Percentiles rank a stretch among this genome's conserved stretches.
Evolutionary conservation across 2,797 vertebrate species (phyloP).

Genomic region (Harpagifer antarcticus): DNA sequence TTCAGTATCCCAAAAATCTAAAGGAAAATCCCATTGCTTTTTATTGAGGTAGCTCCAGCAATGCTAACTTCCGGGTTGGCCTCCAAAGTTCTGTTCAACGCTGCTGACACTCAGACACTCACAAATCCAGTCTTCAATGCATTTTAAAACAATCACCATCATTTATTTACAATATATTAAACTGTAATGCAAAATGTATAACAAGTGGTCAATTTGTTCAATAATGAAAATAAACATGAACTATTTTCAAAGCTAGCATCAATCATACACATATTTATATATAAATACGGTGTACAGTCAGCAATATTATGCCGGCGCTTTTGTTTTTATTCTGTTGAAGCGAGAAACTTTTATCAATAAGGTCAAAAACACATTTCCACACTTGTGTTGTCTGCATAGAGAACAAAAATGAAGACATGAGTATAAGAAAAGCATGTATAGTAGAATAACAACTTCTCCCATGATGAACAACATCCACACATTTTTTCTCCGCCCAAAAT

Average conservation of each 20-base stretch:
- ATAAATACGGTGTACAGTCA: slow-evolving; percentile 83
- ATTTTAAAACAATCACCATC: slow-evolving; percentile 81
- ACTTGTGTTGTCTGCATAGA: slow-evolving; percentile 79
- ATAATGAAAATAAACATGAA: slow-evolving; percentile 85
- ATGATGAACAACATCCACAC: slow-evolving; percentile 48
- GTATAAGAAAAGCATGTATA: slow-evolving; percentile 66
- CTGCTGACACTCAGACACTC: too few relatives aligned
- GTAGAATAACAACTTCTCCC: slow-evolving; percentile 51
- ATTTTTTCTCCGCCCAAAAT: slow-evolving; percentile 38
- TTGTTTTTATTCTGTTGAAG: slow-evolving; percentile 37
- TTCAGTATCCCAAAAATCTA: too few relatives aligned
- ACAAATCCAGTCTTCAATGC: slow-evolving; percentile 41
- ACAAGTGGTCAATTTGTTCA: slow-evolving; percentile 85
- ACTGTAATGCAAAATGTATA: slow-evolving; percentile 85
- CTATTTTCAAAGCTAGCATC: slow-evolving; percentile 81
- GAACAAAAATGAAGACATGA: slow-evolving; percentile 66
- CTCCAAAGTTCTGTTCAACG: too few relatives aligned
- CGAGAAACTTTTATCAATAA: slow-evolving; percentile 32
- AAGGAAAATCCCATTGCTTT: too few relatives aligned
- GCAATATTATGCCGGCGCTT: slow-evolving; percentile 57
- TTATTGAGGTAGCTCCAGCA: too few relatives aligned
- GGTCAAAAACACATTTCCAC: slow-evolving; percentile 67
- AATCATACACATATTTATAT: slow-evolving; percentile 82
- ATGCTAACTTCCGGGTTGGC: too few relatives aligned
- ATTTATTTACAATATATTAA: slow-evolving; percentile 90